phyloP scores from a whole-genome alignment of 2,797 vertebrate genomes.

The Cyclopterus lumpus region DNA sequence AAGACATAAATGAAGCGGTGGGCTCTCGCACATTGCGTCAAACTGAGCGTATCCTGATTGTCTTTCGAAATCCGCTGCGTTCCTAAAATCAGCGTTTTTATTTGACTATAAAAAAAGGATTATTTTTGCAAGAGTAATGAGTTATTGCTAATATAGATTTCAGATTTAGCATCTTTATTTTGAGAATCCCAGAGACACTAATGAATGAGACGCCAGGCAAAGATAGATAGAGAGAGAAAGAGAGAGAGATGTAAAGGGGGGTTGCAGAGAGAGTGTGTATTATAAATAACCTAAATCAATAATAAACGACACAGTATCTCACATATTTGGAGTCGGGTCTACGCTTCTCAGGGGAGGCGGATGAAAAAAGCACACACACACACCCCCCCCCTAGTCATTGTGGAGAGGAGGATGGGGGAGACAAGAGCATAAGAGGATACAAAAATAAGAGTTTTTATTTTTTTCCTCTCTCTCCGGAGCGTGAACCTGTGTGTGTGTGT shows the following conservation, averaged over 20 bases:
- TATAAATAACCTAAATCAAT: slow-evolving; percentile 87
- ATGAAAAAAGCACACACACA: slow-evolving; percentile 61
- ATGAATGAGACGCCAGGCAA: slow-evolving; percentile 13
- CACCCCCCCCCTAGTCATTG: slow-evolving; percentile 13
- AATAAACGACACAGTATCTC: slow-evolving; percentile 82
- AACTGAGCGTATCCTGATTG: neutral
- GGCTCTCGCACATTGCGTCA: neutral
- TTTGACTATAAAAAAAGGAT: neutral
- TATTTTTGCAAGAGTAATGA: slow-evolving; percentile 3
- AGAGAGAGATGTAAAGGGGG: neutral
- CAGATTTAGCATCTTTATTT: slow-evolving; percentile 34
- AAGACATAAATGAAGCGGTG: neutral
- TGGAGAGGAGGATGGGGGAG: slow-evolving; percentile 15
- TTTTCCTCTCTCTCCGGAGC: slow-evolving; percentile 24
- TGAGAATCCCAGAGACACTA: slow-evolving; percentile 33
- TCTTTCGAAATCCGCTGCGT: neutral
- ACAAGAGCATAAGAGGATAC: slow-evolving; percentile 33
- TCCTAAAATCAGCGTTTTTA: neutral
- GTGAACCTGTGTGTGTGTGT: slow-evolving; percentile 26
- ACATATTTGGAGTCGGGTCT: slow-evolving; percentile 78
- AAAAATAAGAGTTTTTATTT: slow-evolving; percentile 56
- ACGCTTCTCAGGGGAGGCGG: slow-evolving; percentile 65
- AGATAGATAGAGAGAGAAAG: neutral
- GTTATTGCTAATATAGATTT: slow-evolving; percentile 10
- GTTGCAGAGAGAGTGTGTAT: slow-evolving; percentile 58